Evolutionary conservation across 2,797 vertebrate genomes (phyloP).

Genomic region (Oreortyx pictus): DNA sequence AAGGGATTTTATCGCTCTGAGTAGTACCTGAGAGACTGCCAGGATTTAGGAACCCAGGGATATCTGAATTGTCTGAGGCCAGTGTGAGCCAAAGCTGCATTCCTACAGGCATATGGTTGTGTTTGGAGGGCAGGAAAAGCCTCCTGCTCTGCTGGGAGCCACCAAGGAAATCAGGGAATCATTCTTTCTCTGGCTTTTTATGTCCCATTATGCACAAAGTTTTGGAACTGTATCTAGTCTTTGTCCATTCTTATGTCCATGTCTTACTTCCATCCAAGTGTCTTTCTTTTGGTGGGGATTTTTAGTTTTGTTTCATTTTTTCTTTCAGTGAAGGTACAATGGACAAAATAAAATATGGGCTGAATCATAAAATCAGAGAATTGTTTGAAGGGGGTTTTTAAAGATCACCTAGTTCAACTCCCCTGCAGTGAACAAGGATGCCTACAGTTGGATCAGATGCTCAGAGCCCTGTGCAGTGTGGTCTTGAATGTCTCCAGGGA

Average conservation of each 20-base stretch:
- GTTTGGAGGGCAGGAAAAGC: background rate
- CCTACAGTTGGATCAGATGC: no score
- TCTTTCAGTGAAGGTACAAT: background rate
- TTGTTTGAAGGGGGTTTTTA: no score
- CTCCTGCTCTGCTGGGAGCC: background rate
- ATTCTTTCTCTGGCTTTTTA: background rate
- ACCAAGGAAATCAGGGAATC: background rate
- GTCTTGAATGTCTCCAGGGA: no score
- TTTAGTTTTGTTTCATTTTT: background rate
- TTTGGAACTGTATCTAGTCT: background rate
- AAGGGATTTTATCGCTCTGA: background rate
- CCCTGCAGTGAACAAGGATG: no score
- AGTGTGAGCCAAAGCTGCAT: background rate
- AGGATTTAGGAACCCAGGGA: background rate
- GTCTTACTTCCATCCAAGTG: background rate
- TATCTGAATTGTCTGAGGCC: background rate
- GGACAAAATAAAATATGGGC: background rate
- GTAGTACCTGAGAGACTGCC: background rate
- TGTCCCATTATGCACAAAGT: background rate
- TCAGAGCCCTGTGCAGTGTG: no score
- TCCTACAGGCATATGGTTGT: fast-evolving
- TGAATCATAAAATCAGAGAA: background rate
- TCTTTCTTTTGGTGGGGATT: background rate
- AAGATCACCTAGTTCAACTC: no score
- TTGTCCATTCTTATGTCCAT: background rate